Evolutionary conservation across 2,888 invertebrate species (phyloP).

Genomic region (Phasia obesa): DNA sequence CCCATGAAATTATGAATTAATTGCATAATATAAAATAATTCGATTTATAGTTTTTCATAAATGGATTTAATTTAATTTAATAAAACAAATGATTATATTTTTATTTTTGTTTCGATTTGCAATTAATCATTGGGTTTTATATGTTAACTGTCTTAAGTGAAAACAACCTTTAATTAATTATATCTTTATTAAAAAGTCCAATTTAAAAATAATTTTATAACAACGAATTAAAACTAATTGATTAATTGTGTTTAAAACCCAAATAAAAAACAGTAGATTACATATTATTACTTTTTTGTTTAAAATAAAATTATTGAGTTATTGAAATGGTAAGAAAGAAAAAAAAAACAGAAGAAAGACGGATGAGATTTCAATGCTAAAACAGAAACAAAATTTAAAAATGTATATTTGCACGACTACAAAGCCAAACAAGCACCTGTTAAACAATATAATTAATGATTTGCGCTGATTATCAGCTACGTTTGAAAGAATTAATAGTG

Average conservation of each 20-base stretch:
- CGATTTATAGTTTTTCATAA: too few species aligned
- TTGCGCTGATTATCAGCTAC: neutral
- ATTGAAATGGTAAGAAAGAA: constrained; percentile 11
- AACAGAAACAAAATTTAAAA: neutral
- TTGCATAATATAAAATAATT: too few species aligned
- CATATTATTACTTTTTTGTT: neutral
- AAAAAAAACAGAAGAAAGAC: constrained; percentile 14
- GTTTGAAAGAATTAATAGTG: neutral
- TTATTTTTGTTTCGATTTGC: too few species aligned
- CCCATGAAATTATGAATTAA: too few species aligned
- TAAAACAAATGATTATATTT: too few species aligned
- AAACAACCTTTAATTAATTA: neutral
- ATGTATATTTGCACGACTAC: neutral
- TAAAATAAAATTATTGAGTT: constrained; percentile 21
- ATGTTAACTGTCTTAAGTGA: constrained; percentile 3
- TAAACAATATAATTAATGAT: constrained; percentile 9
- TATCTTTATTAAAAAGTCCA: neutral
- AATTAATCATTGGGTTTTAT: too few species aligned
- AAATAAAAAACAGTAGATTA: too few species aligned
- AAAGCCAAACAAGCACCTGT: neutral
- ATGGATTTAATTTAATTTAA: too few species aligned
- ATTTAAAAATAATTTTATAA: constrained; percentile 3
- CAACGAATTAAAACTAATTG: constrained; percentile 21
- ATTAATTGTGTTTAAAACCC: constrained; percentile 18
- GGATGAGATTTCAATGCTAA: constrained; percentile 24